Conservation (phyloP, 2,888 invertebrate genomes). For the Notodonta ziczac region DNA sequence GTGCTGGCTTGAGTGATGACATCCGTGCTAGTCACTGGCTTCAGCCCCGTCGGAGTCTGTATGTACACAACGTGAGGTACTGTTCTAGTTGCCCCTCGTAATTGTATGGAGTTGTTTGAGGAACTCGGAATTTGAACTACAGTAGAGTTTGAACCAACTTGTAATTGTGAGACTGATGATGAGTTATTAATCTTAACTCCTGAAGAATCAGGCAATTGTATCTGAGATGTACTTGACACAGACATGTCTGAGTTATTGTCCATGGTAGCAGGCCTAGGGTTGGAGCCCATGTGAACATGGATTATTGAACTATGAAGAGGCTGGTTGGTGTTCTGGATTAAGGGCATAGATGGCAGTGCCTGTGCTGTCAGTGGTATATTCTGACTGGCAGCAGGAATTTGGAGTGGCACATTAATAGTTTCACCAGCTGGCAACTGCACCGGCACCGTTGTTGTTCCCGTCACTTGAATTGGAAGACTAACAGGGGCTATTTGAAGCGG, state of each 20-base stretch:
- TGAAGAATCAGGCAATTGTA: constrained; percentile 64
- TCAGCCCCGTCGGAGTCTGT: constrained; percentile 81
- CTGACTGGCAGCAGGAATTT: constrained; percentile 65
- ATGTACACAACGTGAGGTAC: constrained; percentile 86
- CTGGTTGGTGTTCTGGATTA: constrained; percentile 67
- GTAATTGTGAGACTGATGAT: constrained; percentile 67
- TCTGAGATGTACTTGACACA: constrained; percentile 64
- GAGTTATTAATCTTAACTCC: constrained; percentile 68
- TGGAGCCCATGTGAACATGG: constrained; percentile 78
- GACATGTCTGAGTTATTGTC: constrained; percentile 68
- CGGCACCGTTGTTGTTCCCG: constrained; percentile 71
- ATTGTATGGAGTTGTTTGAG: constrained; percentile 69
- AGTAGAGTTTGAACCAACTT: constrained; percentile 63
- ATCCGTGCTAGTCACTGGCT: constrained; percentile 76
- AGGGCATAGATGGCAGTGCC: constrained; percentile 72
- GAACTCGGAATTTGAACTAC: constrained; percentile 75
- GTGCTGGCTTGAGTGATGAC: constrained; percentile 79
- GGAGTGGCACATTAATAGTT: constrained; percentile 76
- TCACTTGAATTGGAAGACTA: constrained; percentile 74
- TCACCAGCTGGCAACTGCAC: constrained; percentile 75
- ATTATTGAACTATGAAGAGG: constrained; percentile 73
- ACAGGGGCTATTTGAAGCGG: constrained; percentile 76
- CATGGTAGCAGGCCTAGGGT: constrained; percentile 60
- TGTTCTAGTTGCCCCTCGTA: constrained; percentile 65
- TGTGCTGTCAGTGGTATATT: constrained; percentile 69